Base-by-base conservation (phyloP, 2,888 invertebrate species). In the Glaucopsyche alexis region DNA sequence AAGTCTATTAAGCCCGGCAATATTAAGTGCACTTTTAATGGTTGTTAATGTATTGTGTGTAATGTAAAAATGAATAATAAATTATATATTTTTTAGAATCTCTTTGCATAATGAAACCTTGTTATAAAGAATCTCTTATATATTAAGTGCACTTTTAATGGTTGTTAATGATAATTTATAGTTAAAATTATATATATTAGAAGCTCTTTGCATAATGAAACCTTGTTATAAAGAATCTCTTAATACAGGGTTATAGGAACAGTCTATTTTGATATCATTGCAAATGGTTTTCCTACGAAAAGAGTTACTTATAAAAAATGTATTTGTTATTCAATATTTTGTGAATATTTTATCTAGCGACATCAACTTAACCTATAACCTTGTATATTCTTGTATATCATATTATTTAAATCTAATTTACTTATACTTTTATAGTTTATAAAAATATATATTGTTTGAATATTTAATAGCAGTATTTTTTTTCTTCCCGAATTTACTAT, bases 81-180 rank as follows among this genome's bases (percentile, higher is more conserved):
- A 16, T 9, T 52, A 52, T 5, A 6, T 52, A n/a, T n/a, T 52
- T 55, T 16, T 55, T 55, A 0, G 9, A 16, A 55, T 55, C 16
- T 55, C 16, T 55, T 55, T 55, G 16, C 7, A 11, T 7, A 19
- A 55, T 55, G 6, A 11, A 11, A 47, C 2, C 2, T 47, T 47
- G 2, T 55, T 55, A 16, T 8, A 16, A 55, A 8, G 52, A 55
- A 55, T 55, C 52, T 55, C 16, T 16, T 52, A 52, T 6, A 55
- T 55, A 55, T 52, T 9, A n/a, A 49, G 49, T 16, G n/a, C 50
- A 52, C 50, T 52, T 52, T 50, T n/a, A n/a, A n/a, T n/a, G n/a
- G n/a, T n/a, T n/a, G 29, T 29, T 29, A 29, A 29, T 29, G 3
- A 55, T 55, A 52, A n/a, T 52, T 29, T 29, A 29, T 29, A n/a